Evolutionary conservation across 2,888 invertebrate genomes (phyloP).

Genomic region (Entomobrya multifasciata): DNA sequence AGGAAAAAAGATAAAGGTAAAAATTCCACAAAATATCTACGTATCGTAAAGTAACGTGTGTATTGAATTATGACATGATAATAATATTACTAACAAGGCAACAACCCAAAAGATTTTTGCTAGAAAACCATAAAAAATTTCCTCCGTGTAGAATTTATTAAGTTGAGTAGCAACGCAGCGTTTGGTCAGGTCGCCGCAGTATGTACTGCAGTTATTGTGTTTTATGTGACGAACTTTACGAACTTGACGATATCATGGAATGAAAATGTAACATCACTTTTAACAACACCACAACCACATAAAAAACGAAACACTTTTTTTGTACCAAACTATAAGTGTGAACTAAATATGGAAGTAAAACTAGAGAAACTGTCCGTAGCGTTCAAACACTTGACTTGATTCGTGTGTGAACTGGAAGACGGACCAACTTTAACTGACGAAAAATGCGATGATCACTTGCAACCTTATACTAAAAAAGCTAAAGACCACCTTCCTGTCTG

Average conservation of each 20-base stretch:
- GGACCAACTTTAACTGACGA: slow-evolving; percentile 51
- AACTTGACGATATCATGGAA: slow-evolving; percentile 3
- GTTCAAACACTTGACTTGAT: too few species aligned
- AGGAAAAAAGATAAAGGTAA: not conserved
- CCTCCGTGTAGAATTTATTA: slow-evolving; percentile 24
- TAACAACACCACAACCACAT: not conserved
- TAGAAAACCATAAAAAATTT: slow-evolving; percentile 32
- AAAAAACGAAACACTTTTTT: slow-evolving; percentile 22
- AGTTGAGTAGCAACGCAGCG: not conserved
- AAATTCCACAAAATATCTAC: too few species aligned
- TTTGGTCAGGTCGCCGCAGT: too few species aligned
- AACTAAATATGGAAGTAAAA: slow-evolving; percentile 55
- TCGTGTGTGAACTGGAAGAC: slow-evolving; percentile 65
- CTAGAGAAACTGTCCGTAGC: not conserved
- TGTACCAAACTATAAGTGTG: slow-evolving; percentile 35
- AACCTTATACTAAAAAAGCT: slow-evolving; percentile 36
- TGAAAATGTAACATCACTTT: slow-evolving; percentile 28
- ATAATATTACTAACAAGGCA: not conserved
- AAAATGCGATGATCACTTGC: not conserved
- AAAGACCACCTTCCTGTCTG: slow-evolving; percentile 8
- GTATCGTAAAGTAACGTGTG: too few species aligned
- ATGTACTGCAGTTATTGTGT: slow-evolving; percentile 6
- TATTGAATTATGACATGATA: too few species aligned
- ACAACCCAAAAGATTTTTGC: slow-evolving; percentile 9
- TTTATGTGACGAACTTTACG: not conserved